Conservation (phyloP, 1,140 invertebrate genomes). For the Drosophila suzukii region DNA sequence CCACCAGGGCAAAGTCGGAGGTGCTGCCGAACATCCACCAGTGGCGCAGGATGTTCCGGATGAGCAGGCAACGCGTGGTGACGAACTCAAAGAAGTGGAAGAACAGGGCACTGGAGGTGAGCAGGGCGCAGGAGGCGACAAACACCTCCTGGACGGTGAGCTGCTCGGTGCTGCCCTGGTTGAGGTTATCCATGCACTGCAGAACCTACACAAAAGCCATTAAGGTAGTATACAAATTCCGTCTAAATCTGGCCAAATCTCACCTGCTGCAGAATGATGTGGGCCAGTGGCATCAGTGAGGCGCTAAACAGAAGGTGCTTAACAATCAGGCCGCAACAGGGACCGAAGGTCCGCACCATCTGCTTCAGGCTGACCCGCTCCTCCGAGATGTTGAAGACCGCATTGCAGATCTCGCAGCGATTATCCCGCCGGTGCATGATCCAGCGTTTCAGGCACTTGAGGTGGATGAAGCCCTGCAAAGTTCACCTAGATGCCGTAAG, state of each 20-base stretch:
- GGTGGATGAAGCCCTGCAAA: constrained; percentile 67
- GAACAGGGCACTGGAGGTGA: constrained; percentile 77
- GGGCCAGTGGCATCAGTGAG: constrained; percentile 70
- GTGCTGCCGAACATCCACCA: constrained; percentile 83
- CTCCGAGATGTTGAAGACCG: constrained; percentile 53
- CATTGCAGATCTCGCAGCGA: constrained; percentile 73
- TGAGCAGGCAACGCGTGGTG: constrained; percentile 71
- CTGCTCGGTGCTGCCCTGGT: constrained; percentile 69
- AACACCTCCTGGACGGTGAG: constrained; percentile 71
- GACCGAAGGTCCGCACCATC: constrained; percentile 68
- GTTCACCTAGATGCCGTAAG: background rate
- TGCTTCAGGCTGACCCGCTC: constrained; percentile 66
- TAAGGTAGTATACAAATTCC: background rate
- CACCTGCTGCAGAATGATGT: constrained; percentile 78
- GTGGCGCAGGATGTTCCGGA: constrained; percentile 74
- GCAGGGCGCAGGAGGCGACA: constrained; percentile 69
- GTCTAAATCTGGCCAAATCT: background rate
- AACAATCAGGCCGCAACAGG: constrained; percentile 68
- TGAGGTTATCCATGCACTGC: constrained; percentile 79
- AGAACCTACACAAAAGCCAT: constrained; percentile 55
- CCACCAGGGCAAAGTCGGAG: constrained; percentile 66
- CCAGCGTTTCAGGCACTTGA: constrained; percentile 78
- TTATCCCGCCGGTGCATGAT: constrained; percentile 74
- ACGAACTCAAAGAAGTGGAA: constrained; percentile 81
- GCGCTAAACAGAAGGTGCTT: constrained; percentile 71